Conservation (phyloP, 2,888 invertebrate species). For the Drosophila sordidula region DNA sequence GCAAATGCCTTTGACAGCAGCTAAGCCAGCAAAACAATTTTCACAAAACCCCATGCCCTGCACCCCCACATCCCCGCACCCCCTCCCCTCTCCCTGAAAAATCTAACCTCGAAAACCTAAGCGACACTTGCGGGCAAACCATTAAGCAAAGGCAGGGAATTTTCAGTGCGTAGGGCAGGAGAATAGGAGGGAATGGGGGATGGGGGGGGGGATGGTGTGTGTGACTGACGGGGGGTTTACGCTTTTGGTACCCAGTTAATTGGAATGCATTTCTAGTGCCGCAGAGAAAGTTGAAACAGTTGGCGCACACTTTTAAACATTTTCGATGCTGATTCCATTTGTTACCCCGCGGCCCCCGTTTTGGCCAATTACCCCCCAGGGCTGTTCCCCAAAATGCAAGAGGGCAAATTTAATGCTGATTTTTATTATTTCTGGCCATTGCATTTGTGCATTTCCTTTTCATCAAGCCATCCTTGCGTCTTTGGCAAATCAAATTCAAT, state of each 20-base stretch:
- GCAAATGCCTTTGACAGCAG: constrained; percentile 67
- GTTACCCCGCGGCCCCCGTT: background rate
- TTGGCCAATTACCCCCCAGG: constrained; percentile 48
- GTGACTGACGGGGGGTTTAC: background rate
- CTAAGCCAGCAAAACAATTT: constrained; percentile 71
- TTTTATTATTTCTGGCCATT: constrained; percentile 20
- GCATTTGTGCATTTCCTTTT: constrained; percentile 12
- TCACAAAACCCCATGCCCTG: constrained; percentile 35
- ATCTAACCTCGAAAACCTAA: constrained; percentile 44
- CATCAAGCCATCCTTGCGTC: constrained; percentile 40
- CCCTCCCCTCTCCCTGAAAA: background rate
- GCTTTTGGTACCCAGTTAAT: constrained; percentile 56
- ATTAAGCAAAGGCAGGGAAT: constrained; percentile 42
- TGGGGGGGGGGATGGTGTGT: too few species aligned
- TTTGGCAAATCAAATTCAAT: constrained; percentile 53
- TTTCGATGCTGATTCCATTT: constrained; percentile 45
- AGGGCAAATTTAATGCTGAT: constrained; percentile 19
- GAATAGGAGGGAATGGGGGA: background rate
- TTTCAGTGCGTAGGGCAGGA: too few species aligned
- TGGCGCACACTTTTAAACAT: constrained; percentile 44
- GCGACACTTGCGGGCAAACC: constrained; percentile 72
- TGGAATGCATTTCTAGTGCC: constrained; percentile 73
- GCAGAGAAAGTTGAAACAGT: constrained; percentile 45
- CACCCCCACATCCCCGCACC: background rate
- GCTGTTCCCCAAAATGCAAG: constrained; percentile 6